phyloP scores from a whole-genome alignment of 2,888 invertebrate species.

The Chrysomela aeneicollis region DNA sequence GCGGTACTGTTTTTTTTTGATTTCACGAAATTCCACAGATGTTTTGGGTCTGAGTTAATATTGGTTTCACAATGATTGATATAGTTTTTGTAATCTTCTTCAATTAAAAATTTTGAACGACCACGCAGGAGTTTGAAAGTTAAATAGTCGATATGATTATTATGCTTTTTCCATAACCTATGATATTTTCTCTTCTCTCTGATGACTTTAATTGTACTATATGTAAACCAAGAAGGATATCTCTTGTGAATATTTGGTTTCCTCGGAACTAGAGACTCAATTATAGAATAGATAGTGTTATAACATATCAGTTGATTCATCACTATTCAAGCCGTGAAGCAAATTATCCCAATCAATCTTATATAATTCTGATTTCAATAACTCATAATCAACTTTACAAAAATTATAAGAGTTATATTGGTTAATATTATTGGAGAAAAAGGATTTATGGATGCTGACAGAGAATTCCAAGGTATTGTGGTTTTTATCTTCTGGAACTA shows the following conservation, averaged over 20 bases:
- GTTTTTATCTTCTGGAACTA: not conserved
- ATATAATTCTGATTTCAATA: conserved; percentile 8
- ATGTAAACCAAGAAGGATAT: not conserved
- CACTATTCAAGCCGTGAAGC: conserved; percentile 11
- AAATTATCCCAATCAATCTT: conserved; percentile 6
- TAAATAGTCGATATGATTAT: conserved; percentile 7
- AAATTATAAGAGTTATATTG: conserved; percentile 13
- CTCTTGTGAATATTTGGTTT: not conserved
- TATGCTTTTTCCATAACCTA: conserved; percentile 5
- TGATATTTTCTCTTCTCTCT: conserved; percentile 11
- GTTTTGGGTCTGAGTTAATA: conserved; percentile 4
- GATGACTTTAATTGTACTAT: conserved; percentile 11
- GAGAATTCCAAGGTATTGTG: conserved; percentile 6
- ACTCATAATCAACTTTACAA: conserved; percentile 13
- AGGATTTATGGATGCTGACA: conserved; percentile 8
- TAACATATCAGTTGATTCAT: conserved; percentile 6
- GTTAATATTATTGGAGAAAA: not conserved
- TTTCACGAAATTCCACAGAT: conserved; percentile 14
- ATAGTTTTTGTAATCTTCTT: conserved; percentile 4
- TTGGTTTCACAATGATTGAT: conserved; percentile 11
- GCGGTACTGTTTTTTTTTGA: conserved; percentile 1
- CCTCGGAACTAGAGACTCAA: not conserved
- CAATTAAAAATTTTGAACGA: conserved; percentile 9
- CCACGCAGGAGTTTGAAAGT: conserved; percentile 1
- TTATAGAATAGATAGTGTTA: not conserved